Evolutionary conservation across 2,113 vertebrate genomes (phyloP).

Genomic region (Austrofundulus limnaeus): DNA sequence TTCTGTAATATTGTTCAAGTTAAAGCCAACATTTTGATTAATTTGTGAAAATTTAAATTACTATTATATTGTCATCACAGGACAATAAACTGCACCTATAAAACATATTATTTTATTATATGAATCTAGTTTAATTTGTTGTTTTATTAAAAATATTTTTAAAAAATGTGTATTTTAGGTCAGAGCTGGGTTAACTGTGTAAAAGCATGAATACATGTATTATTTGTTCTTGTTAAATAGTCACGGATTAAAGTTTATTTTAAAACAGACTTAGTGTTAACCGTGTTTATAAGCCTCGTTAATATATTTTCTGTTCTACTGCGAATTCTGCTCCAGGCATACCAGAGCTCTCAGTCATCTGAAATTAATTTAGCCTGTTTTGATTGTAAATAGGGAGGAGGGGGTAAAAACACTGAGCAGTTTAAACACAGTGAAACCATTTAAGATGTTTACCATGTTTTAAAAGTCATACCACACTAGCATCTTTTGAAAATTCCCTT

Average conservation of each 20-base stretch:
- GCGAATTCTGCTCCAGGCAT: slow-evolving; percentile 32
- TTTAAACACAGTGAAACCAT: slow-evolving; percentile 32
- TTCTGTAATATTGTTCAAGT: no score
- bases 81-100: not conserved
- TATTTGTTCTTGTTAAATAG: not conserved
- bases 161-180: not conserved
- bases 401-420: slow-evolving; percentile 13
- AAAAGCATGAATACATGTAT: not conserved
- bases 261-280: slow-evolving; percentile 21
- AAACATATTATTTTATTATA: not conserved
- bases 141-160: not conserved
- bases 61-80: not conserved
- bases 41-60: not conserved
- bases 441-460: slow-evolving; percentile 34
- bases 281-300: slow-evolving; percentile 3
- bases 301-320: slow-evolving; percentile 26
- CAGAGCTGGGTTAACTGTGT: not conserved
- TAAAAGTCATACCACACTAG: slow-evolving; percentile 37
- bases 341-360: slow-evolving; percentile 30
- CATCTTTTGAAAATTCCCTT: slow-evolving; percentile 35
- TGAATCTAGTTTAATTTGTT: not conserved
- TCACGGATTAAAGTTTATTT: slow-evolving; percentile 20
- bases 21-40: no score
- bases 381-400: slow-evolving; percentile 37
- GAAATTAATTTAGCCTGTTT: slow-evolving; percentile 49